Evolutionary conservation across 2,113 vertebrate genomes (phyloP).

Genomic region (Semnornis frantzii): DNA sequence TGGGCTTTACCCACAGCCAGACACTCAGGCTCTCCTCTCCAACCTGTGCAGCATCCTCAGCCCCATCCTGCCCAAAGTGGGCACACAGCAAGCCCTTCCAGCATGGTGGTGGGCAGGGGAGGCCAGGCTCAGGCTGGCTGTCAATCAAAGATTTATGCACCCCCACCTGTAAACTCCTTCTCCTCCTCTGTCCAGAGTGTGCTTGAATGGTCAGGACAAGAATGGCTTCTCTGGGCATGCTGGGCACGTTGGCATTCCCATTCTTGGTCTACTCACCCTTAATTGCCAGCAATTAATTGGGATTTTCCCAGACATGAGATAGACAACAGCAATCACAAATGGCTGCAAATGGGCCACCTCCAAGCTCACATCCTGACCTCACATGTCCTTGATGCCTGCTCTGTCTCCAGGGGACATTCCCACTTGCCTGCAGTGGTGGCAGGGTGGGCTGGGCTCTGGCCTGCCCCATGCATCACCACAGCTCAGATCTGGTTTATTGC

Average conservation of each 20-base stretch:
- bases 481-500: not conserved
- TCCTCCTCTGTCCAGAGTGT: not conserved
- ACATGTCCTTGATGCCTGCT: rapidly evolving
- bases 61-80: not conserved
- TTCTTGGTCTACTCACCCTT: not conserved
- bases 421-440: not conserved
- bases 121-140: not conserved
- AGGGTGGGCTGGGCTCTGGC: not conserved
- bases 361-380: not conserved
- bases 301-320: not conserved
- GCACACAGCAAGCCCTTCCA: not conserved
- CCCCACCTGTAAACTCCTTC: not conserved
- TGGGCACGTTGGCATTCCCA: not conserved
- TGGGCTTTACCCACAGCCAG: not conserved
- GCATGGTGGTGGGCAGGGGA: rapidly evolving
- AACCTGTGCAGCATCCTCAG: not conserved
- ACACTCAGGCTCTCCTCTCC: not conserved
- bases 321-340: not conserved
- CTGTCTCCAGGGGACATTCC: not conserved
- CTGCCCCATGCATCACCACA: not conserved
- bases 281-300: not conserved
- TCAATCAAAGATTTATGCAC: not conserved
- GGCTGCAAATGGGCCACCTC: not conserved
- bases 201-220: not conserved
- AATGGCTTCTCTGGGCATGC: not conserved